phyloP scores from a whole-genome alignment of 2,888 invertebrate species.

The Polietes domitor region DNA sequence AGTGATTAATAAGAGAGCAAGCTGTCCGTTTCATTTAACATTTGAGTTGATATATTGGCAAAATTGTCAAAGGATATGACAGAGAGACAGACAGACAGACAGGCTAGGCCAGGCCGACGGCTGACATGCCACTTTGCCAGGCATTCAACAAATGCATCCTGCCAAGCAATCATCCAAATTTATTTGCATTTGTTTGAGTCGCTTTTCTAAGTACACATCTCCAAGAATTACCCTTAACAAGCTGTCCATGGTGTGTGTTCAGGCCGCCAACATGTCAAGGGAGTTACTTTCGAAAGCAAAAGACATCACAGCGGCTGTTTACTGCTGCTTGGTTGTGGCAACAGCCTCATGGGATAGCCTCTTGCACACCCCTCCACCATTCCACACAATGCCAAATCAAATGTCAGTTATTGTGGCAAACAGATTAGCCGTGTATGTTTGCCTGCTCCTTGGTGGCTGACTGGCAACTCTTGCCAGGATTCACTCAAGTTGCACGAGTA shows the following conservation, averaged over 20 bases:
- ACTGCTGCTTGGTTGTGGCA: no score
- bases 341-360: no score
- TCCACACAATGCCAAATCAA: not conserved
- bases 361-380: no score
- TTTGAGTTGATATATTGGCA: conserved; percentile 27
- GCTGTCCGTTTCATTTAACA: conserved; percentile 30
- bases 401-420: conserved; percentile 24
- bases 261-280: not conserved
- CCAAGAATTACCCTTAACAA: conserved; percentile 20
- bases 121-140: conserved; percentile 9
- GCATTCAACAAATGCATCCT: conserved; percentile 20
- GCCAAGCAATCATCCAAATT: conserved; percentile 19
- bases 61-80: conserved; percentile 20
- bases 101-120: not conserved
- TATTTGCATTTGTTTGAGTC: conserved; percentile 19
- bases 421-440: conserved; percentile 14
- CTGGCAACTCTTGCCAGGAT: not conserved
- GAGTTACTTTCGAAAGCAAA: conserved; percentile 6
- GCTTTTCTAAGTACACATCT: not conserved
- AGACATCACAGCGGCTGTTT: not conserved
- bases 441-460: not conserved
- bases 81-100: no score
- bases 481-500: conserved; percentile 14
- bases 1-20: conserved; percentile 26
- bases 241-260: not conserved